These are phyloP conservation scores for Phoeniculus purpureus DNA, from an alignment of 2,797 vertebrate genomes.

Conservation along the genomic window DNA sequence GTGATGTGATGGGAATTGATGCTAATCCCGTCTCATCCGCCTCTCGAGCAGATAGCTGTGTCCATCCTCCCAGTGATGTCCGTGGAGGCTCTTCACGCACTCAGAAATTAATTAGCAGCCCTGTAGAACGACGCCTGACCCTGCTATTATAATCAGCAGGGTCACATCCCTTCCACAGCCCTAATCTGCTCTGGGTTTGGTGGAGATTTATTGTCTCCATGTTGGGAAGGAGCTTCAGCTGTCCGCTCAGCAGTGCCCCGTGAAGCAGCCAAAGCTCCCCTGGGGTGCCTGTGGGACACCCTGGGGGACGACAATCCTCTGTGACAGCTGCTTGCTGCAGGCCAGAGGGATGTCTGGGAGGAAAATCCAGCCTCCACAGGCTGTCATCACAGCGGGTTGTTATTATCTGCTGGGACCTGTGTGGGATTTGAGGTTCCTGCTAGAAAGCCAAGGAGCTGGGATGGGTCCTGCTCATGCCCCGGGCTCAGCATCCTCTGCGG, in stretches of 20 bases:
- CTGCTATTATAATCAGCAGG: conserved; percentile 59
- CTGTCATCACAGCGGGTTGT: accelerated
- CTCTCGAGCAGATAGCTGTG: not conserved
- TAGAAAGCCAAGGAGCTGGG: not conserved
- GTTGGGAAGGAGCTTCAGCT: not conserved
- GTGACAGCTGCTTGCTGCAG: accelerated
- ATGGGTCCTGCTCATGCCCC: not conserved
- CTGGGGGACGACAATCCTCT: not conserved
- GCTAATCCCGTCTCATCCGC: not conserved
- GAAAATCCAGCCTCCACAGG: not conserved
- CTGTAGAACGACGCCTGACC: conserved; percentile 2
- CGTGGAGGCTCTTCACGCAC: not conserved
- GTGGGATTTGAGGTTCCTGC: not conserved
- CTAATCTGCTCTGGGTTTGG: not conserved
- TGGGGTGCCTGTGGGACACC: not conserved
- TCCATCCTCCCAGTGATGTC: not conserved
- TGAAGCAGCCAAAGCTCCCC: not conserved
- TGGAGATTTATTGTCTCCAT: conserved; percentile 48
- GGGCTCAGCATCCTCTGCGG: not conserved
- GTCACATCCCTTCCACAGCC: conserved; percentile 36
- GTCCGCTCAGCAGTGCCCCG: not conserved
- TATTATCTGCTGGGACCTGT: not conserved
- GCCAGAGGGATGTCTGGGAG: not conserved
- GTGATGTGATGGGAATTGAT: conserved; percentile 33
- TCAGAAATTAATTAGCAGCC: conserved; percentile 71